phyloP scores from a whole-genome alignment of 2,888 invertebrate genomes.

The Acronicta alni region DNA sequence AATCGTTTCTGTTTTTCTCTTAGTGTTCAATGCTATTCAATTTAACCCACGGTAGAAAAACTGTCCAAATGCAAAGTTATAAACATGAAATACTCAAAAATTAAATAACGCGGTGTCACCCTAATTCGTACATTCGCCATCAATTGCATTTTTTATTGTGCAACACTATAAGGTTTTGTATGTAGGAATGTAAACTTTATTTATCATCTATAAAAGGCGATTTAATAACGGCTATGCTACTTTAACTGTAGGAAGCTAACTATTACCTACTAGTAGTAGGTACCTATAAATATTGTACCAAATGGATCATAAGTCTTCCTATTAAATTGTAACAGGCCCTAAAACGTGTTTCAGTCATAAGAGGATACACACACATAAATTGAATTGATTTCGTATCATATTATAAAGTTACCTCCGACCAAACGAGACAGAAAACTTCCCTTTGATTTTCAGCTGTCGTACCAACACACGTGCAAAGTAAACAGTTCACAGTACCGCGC shows the following conservation, averaged over 20 bases:
- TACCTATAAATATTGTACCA: no score
- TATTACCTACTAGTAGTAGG: no score
- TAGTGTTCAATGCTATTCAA: conserved; percentile 5
- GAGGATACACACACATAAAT: conserved; percentile 34
- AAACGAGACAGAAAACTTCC: conserved; percentile 65
- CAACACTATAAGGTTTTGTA: conserved; percentile 17
- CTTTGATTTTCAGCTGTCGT: conserved; percentile 80
- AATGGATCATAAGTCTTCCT: background rate
- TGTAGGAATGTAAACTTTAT: conserved; percentile 6
- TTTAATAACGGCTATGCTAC: conserved; percentile 10
- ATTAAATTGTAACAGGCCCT: conserved; percentile 18
- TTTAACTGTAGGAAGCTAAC: background rate
- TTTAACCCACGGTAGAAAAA: background rate
- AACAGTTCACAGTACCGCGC: conserved; percentile 61
- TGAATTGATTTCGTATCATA: conserved; percentile 43
- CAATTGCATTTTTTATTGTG: conserved; percentile 22
- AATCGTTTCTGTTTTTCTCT: conserved; percentile 65
- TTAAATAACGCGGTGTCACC: conserved; percentile 4
- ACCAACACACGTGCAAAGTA: conserved; percentile 68
- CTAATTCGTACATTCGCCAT: conserved; percentile 24
- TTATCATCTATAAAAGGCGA: conserved; percentile 12
- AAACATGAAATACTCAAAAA: conserved; percentile 1
- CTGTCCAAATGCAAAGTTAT: background rate
- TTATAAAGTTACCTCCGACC: conserved; percentile 40
- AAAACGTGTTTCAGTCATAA: conserved; percentile 39